phyloP scores from a whole-genome alignment of 2,888 invertebrate species.

The Cerastis leucographa region DNA sequence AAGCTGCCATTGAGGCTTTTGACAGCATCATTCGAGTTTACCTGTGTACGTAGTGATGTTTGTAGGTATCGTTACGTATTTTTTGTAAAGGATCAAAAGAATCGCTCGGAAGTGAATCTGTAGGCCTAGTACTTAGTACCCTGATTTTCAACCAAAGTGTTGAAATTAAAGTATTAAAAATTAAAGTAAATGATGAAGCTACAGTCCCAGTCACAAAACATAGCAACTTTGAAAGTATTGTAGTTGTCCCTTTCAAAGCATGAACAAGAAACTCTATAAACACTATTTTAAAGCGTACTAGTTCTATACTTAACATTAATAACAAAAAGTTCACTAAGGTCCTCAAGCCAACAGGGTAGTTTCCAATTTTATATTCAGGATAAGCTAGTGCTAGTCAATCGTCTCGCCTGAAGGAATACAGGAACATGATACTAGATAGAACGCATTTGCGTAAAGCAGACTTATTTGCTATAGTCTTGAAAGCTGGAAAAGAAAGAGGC shows the following conservation, averaged over 20 bases:
- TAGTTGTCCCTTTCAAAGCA: too few species aligned
- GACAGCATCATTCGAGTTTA: slow-evolving; percentile 36
- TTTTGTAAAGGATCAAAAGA: slow-evolving; percentile 5
- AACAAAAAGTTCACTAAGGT: too few species aligned
- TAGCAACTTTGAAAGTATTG: too few species aligned
- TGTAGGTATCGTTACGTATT: background rate
- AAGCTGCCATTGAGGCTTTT: slow-evolving; percentile 61
- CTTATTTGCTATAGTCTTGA: slow-evolving; percentile 28
- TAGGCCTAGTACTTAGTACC: background rate
- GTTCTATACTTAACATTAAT: too few species aligned
- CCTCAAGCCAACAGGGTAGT: too few species aligned
- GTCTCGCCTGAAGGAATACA: slow-evolving; percentile 29
- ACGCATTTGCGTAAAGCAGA: slow-evolving; percentile 28
- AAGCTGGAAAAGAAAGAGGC: background rate
- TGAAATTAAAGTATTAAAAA: too few species aligned
- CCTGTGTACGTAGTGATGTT: slow-evolving; percentile 7
- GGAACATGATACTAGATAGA: slow-evolving; percentile 22
- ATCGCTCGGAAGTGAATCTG: background rate
- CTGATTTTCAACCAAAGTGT: background rate
- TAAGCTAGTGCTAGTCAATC: background rate
- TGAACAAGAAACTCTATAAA: too few species aligned
- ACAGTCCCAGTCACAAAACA: too few species aligned
- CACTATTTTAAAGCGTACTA: background rate
- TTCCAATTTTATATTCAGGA: background rate
- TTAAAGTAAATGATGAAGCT: too few species aligned